These are phyloP conservation scores for Tholera decimalis DNA, from an alignment of 2,888 invertebrate genomes.

Conservation along the genomic window DNA sequence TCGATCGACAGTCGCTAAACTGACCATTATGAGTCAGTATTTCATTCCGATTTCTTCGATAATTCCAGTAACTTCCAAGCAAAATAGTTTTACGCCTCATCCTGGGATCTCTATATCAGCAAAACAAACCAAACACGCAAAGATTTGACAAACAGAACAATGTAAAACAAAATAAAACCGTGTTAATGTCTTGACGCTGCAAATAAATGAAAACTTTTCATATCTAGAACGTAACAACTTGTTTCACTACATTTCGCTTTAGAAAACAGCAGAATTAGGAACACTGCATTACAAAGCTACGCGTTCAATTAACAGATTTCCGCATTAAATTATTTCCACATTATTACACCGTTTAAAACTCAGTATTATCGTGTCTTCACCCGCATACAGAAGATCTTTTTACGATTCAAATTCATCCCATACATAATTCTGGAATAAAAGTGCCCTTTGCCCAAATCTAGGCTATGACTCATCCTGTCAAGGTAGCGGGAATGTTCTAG, in stretches of 20 bases:
- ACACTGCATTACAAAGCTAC: background rate
- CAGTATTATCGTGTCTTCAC: background rate
- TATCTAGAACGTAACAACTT: slow-evolving; percentile 12
- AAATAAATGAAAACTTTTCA: slow-evolving; percentile 14
- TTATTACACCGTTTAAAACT: background rate
- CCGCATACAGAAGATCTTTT: background rate
- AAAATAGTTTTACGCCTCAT: background rate
- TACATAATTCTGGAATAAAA: too few species aligned
- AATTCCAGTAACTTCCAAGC: background rate
- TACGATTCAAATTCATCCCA: too few species aligned
- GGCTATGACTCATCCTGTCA: too few species aligned
- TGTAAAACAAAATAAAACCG: background rate
- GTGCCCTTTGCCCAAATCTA: too few species aligned
- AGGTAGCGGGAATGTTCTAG: too few species aligned
- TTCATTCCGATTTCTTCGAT: background rate
- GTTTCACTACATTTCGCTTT: background rate
- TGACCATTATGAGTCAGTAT: background rate
- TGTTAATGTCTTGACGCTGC: slow-evolving; percentile 7
- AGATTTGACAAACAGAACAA: slow-evolving; percentile 17
- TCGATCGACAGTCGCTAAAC: too few species aligned
- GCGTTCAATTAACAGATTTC: background rate
- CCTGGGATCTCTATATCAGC: background rate
- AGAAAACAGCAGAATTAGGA: background rate
- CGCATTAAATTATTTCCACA: background rate
- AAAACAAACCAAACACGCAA: background rate